Base-by-base conservation (phyloP, 2,888 invertebrate species). In the Suillia variegata region DNA sequence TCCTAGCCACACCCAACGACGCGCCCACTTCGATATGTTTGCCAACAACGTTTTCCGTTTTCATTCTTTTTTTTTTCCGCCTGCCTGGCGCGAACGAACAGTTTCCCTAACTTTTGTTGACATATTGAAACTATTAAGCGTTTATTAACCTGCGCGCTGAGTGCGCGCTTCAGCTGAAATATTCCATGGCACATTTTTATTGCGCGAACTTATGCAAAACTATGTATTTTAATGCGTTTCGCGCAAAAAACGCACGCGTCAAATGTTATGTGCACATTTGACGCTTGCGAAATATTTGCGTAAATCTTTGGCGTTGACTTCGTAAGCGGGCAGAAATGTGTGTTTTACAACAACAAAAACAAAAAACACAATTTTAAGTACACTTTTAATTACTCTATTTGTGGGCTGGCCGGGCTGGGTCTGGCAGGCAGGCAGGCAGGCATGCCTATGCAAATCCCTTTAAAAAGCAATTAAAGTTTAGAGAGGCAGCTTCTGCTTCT, bases 61-160 rank as follows among this genome's bases (percentile, higher is more conserved):
- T n/a, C n/a, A n/a, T n/a, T n/a, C n/a, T n/a, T n/a, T n/a, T n/a
- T n/a, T n/a, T n/a, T n/a, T n/a, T n/a, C n/a, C n/a, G n/a, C n/a
- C n/a, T n/a, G n/a, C n/a, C n/a, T n/a, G n/a, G n/a, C n/a, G n/a
- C n/a, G n/a, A n/a, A n/a, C n/a, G n/a, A n/a, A n/a, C n/a, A n/a
- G n/a, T n/a, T n/a, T n/a, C 38, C 50, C 38, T 20, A 47, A 20
- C 38, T 45, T 21, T 31, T n/a, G 21, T 20, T 45, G 69, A 79
- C 79, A 79, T 80, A 77, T 73, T 79, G 79, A 74, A 80, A 75
- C 77, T 75, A 79, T 79, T 77, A 79, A 78, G 73, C 73, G 78
- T 67, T 64, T 70, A 61, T 72, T 71, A 71, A 71, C 73, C 73
- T 67, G 66, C 57, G 10, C 54, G n/a, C 34, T 15, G 8, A n/a